Evolutionary conservation across 2,888 invertebrate species (phyloP).

Genomic region (Aspidiotus destructor): DNA sequence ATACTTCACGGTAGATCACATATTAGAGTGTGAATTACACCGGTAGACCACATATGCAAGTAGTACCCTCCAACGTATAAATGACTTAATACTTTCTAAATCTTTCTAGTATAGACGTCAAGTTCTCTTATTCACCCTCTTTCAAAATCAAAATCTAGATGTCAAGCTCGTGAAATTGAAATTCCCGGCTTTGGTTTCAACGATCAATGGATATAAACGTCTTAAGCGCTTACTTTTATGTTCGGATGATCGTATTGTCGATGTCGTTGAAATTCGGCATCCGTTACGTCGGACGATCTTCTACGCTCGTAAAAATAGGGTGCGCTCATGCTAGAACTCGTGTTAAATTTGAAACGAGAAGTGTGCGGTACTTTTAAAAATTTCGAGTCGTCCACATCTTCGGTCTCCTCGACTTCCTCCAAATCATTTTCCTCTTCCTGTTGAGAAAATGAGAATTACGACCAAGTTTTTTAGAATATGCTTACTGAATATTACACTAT

Average conservation of each 20-base stretch:
- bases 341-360: conserved; percentile 17
- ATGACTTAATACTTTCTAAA: too few relatives aligned
- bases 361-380: conserved; percentile 33
- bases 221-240: conserved; percentile 17
- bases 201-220: too few relatives aligned
- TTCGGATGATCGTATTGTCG: conserved; percentile 12
- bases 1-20: too few relatives aligned
- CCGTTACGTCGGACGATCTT: conserved; percentile 8
- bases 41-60: too few relatives aligned
- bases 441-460: not conserved
- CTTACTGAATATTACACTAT: not conserved
- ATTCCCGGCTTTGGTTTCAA: too few relatives aligned
- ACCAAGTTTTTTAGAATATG: not conserved
- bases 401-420: conserved; percentile 30
- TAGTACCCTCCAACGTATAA: too few relatives aligned
- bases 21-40: too few relatives aligned
- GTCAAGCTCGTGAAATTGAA: too few relatives aligned
- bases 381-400: conserved; percentile 28
- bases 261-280: conserved; percentile 1
- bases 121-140: too few relatives aligned
- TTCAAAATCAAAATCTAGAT: too few relatives aligned
- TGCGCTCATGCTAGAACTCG: not conserved
- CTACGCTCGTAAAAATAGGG: conserved; percentile 14
- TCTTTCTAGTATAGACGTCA: too few relatives aligned
- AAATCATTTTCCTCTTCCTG: conserved; percentile 35